These are phyloP conservation scores for Podarcis lilfordi DNA, from an alignment of 2,797 vertebrate genomes.

Conservation along the genomic window DNA sequence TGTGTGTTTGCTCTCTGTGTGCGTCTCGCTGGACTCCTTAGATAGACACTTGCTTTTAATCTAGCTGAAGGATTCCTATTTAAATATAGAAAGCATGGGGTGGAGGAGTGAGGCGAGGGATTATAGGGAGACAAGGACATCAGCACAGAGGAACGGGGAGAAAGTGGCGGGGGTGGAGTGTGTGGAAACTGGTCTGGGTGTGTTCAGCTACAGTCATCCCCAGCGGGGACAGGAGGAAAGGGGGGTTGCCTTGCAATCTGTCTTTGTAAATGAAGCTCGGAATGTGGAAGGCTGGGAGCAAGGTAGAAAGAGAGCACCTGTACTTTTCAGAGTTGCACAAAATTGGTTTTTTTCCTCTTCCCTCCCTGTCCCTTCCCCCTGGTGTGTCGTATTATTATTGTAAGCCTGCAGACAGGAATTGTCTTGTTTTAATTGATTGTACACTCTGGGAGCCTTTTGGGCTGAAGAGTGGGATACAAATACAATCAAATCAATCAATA, in stretches of 20 bases:
- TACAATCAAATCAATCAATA: too few species aligned
- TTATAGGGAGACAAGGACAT: background rate
- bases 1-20: background rate
- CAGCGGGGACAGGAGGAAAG: background rate
- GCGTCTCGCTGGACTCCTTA: background rate
- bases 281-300: background rate
- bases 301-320: background rate
- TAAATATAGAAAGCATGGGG: slow-evolving; percentile 18
- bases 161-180: background rate
- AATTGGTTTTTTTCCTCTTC: background rate
- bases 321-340: background rate
- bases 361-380: too few species aligned
- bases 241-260: background rate
- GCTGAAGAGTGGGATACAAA: too few species aligned
- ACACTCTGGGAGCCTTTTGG: too few species aligned
- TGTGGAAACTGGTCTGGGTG: background rate
- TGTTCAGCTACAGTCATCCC: background rate
- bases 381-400: too few species aligned
- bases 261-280: too few species aligned
- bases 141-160: background rate
- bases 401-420: too few species aligned
- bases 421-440: too few species aligned
- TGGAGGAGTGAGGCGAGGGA: background rate
- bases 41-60: slow-evolving; percentile 8
- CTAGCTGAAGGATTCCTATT: background rate